These are phyloP conservation scores for Plebejus argus DNA, from an alignment of 2,888 invertebrate genomes.

Conservation along the genomic window DNA sequence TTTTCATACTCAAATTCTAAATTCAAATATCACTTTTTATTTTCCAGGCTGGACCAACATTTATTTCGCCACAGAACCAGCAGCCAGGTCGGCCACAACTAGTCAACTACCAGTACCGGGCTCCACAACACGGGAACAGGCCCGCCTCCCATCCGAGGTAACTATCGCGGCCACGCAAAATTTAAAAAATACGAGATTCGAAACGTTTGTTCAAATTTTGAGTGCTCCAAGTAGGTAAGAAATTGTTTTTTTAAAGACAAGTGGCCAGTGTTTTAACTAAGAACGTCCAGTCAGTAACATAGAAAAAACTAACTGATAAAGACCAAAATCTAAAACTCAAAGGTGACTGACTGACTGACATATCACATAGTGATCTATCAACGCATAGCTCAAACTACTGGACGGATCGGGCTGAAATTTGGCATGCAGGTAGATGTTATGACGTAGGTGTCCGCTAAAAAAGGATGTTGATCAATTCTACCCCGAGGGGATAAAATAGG, in stretches of 20 bases:
- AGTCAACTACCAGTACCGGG: conserved; percentile 62
- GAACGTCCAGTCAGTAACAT: not conserved
- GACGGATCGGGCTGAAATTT: no score
- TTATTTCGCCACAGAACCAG: conserved; percentile 63
- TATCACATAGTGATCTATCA: no score
- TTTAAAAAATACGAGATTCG: not conserved
- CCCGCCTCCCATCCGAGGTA: conserved; percentile 71
- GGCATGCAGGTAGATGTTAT: no score
- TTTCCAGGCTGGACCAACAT: conserved; percentile 68
- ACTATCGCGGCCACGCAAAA: conserved; percentile 22
- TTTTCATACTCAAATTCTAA: not conserved
- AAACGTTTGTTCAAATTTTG: conserved; percentile 23
- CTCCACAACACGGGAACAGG: conserved; percentile 63
- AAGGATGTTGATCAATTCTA: no score
- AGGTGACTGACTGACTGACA: no score
- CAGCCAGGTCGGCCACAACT: conserved; percentile 63
- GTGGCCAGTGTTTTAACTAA: not conserved
- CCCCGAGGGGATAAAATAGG: no score
- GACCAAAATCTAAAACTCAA: no score
- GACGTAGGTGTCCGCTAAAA: no score
- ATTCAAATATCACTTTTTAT: conserved; percentile 18
- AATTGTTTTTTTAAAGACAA: not conserved
- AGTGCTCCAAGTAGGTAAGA: not conserved
- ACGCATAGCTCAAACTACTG: no score
- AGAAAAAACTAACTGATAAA: not conserved